Evolutionary conservation across 1,140 invertebrate genomes (phyloP).

Genomic region (Notospermus geniculatus): DNA sequence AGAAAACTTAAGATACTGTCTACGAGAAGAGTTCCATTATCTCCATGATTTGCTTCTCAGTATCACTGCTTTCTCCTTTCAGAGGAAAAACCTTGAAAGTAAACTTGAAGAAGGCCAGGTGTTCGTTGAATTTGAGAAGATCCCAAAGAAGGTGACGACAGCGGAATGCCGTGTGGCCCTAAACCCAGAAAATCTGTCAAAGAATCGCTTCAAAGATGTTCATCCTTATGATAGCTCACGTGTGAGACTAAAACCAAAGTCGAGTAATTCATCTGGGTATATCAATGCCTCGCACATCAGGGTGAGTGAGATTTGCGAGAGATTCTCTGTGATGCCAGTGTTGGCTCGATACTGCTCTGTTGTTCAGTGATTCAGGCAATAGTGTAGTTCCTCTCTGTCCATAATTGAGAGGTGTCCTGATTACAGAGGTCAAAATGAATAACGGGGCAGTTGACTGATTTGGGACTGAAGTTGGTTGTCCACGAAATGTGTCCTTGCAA

Average conservation of each 20-base stretch:
- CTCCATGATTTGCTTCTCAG: too few relatives aligned
- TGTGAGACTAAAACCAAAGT: slow-evolving; percentile 70
- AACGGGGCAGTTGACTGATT: too few relatives aligned
- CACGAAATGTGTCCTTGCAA: too few relatives aligned
- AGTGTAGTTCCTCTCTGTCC: too few relatives aligned
- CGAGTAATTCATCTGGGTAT: slow-evolving; percentile 79
- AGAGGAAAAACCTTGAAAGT: slow-evolving; percentile 78
- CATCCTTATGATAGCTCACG: slow-evolving; percentile 86
- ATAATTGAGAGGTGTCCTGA: too few relatives aligned
- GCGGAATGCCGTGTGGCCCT: slow-evolving; percentile 68
- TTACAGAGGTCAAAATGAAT: too few relatives aligned
- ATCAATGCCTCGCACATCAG: slow-evolving; percentile 87
- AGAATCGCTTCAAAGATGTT: slow-evolving; percentile 66
- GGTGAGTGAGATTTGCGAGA: slow-evolving; percentile 50
- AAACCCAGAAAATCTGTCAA: slow-evolving; percentile 57
- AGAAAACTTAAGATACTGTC: too few relatives aligned
- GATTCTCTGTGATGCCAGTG: too few relatives aligned
- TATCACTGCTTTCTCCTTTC: slow-evolving; percentile 41
- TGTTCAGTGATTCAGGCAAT: too few relatives aligned
- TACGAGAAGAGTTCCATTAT: too few relatives aligned
- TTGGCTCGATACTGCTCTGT: too few relatives aligned
- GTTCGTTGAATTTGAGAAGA: slow-evolving; percentile 82
- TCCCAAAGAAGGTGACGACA: slow-evolving; percentile 73
- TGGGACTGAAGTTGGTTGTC: too few relatives aligned
- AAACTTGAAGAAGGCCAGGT: slow-evolving; percentile 78